Percentiles rank a stretch among this genome's conserved stretches.
Conservation (phyloP, 2,888 invertebrate genomes). For the Leptodirus hochenwartii region DNA sequence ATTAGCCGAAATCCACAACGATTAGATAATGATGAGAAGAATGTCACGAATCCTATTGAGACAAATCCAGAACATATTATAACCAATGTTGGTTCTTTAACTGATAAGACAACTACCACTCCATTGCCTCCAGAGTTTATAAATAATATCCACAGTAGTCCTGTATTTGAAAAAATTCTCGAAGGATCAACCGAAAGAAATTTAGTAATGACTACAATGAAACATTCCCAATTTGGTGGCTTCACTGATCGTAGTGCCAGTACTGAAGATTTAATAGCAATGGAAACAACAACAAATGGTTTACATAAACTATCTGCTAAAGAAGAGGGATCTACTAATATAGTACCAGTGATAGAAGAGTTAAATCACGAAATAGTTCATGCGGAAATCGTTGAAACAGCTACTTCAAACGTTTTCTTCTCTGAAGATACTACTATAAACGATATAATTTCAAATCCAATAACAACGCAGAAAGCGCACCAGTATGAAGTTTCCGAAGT, state of each 20-base stretch:
- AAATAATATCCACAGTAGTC: slow-evolving; percentile 23
- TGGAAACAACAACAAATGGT: slow-evolving; percentile 23
- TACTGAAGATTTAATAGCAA: slow-evolving; percentile 24
- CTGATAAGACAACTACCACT: slow-evolving; percentile 8
- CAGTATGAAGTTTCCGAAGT: slow-evolving; percentile 20
- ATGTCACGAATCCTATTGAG: slow-evolving; percentile 31
- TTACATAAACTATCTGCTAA: slow-evolving; percentile 1
- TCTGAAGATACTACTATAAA: slow-evolving; percentile 6
- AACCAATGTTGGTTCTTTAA: neutral
- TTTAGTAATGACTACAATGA: slow-evolving; percentile 9
- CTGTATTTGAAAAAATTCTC: slow-evolving; percentile 15
- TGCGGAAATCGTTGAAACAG: slow-evolving; percentile 18
- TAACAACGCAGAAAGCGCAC: slow-evolving; percentile 9
- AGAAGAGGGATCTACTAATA: slow-evolving; percentile 1
- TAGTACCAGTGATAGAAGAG: neutral
- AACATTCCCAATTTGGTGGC: slow-evolving; percentile 7
- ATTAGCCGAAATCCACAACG: slow-evolving; percentile 37
- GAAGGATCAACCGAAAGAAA: slow-evolving; percentile 11
- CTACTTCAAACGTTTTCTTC: slow-evolving; percentile 16
- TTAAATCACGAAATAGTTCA: slow-evolving; percentile 12
- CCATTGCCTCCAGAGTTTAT: slow-evolving; percentile 19
- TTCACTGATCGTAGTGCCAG: slow-evolving; percentile 17
- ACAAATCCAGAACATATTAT: slow-evolving; percentile 17
- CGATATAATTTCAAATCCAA: slow-evolving; percentile 1
- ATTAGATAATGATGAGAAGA: slow-evolving; percentile 32